Evolutionary conservation across 2,113 vertebrate species (phyloP), one percentile per base, ranked within the genome.

Genomic region (Notothenia coriiceps): DNA sequence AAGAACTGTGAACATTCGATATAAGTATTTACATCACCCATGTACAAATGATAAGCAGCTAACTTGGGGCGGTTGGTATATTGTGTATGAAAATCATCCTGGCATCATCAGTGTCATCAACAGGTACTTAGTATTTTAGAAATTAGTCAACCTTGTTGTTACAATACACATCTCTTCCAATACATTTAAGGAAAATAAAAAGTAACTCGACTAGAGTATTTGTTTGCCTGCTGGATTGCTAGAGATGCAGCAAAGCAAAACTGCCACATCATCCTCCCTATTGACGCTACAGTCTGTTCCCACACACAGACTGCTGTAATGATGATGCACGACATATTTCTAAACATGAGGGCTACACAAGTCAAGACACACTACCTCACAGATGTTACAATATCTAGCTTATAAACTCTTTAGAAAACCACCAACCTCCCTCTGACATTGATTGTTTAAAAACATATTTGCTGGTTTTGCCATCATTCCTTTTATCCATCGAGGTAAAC

Each of bases 261-360:
- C 46, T 92, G 93, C 92, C 86, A 90, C 90, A 93, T 94, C 93
- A 94, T 93, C 89, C 88, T 91, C 86, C 67, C 60, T 60, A 63
- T 81, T 69, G 86, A 91, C 59, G 80, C 76, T 79, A 83, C 82
- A 85, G 82, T 57, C 74, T 75, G 78, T 59, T 86, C 78, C 57
- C 72, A 82, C 62, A 82, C 62, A 78, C 74, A 63, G 44, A 73
- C 73, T 46, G 67, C 54, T 61, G 79, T 46, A 75, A 66, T 52
- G 67, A 76, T 46, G 29, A 74, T 14, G n/a, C 69, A 75, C 18
- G 46, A 71, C 64, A 78, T 22, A 54, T 54, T 85, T 77, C 4
- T 67, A 50, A 54, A 61, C 33, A 77, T 0, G 3, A 80, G 25
- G 5, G 56, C 62, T 9, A 12, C 52, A 77, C 17, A 70, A 64